Conservation (phyloP, 2,888 invertebrate species). For the Clunio marinus region DNA sequence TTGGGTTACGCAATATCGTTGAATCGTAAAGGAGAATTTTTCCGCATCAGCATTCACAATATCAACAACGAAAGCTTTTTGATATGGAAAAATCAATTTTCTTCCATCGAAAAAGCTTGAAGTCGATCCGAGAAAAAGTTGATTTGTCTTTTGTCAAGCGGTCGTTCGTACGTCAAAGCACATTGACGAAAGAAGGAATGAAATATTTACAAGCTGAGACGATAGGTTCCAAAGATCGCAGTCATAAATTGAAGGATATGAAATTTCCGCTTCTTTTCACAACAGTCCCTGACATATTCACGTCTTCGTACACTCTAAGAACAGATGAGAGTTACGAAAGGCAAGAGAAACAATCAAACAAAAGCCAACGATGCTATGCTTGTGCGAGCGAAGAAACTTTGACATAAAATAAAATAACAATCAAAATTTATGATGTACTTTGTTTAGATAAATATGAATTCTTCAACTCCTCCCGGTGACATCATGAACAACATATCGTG, state of each 20-base stretch:
- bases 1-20: no score
- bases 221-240: neutral
- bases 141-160: conserved; percentile 15
- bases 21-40: no score
- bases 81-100: no score
- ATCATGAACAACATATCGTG: neutral
- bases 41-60: no score
- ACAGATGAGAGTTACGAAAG: neutral
- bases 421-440: conserved; percentile 12
- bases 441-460: neutral
- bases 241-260: conserved; percentile 31
- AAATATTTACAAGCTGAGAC: neutral
- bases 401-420: conserved; percentile 14
- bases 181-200: neutral
- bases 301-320: no score
- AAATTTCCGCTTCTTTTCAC: conserved; percentile 11
- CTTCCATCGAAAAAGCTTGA: no score
- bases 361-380: neutral
- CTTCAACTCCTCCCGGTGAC: neutral
- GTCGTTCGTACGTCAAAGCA: neutral
- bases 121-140: neutral
- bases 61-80: no score
- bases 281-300: no score
- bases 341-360: neutral
- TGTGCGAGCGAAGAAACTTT: no score